Conservation (phyloP, 2,113 vertebrate species). For the Muntiacus reevesi region DNA sequence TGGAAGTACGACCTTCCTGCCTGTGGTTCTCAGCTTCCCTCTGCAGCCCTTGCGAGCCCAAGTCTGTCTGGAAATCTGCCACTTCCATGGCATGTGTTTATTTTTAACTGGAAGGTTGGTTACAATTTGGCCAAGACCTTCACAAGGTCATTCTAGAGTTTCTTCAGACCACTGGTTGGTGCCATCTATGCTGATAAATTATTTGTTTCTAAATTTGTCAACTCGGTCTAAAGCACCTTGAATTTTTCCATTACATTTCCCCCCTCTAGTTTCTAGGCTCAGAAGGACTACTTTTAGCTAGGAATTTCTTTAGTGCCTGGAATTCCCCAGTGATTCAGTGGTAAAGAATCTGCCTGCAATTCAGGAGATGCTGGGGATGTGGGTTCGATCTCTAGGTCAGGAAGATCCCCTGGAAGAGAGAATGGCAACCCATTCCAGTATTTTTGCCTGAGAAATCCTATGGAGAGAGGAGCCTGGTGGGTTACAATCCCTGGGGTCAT, state of each 20-base stretch:
- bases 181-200: neutral
- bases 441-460: neutral
- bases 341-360: neutral
- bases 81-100: neutral
- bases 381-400: neutral
- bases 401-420: neutral
- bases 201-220: conserved; percentile 51
- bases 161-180: neutral
- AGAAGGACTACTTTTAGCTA: neutral
- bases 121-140: conserved; percentile 4
- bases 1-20: neutral
- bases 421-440: neutral
- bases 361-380: neutral
- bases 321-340: neutral
- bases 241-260: neutral
- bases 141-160: neutral
- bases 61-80: neutral
- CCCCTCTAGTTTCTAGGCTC: neutral
- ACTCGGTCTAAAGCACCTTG: neutral
- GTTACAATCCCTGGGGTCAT: neutral
- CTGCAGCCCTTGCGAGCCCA: neutral
- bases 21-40: neutral
- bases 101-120: conserved; percentile 23
- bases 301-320: neutral
- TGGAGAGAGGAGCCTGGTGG: neutral